phyloP scores from a whole-genome alignment of 2,113 vertebrate species.

The Oncorhynchus nerka region DNA sequence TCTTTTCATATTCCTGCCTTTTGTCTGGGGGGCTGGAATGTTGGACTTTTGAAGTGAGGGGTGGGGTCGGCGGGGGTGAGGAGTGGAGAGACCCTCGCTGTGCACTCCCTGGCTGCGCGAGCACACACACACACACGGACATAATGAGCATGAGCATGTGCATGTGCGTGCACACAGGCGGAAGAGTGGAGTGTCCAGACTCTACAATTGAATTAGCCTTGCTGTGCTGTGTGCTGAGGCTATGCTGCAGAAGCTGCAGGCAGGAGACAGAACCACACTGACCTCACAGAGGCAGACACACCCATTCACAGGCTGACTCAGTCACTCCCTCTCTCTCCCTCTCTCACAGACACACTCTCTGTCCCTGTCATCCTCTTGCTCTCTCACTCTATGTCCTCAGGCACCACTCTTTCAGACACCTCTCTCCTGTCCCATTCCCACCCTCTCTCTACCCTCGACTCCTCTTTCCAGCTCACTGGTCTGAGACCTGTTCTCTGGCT shows the following conservation, averaged over 20 bases:
- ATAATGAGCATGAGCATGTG: background rate
- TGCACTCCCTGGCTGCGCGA: background rate
- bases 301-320: constrained; percentile 3
- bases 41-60: constrained; percentile 21
- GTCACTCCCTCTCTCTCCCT: background rate
- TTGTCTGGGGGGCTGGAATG: constrained; percentile 25
- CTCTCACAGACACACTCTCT: background rate
- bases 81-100: background rate
- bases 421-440: background rate
- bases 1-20: constrained; percentile 17
- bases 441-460: background rate
- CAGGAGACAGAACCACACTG: constrained; percentile 3
- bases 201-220: constrained; percentile 35
- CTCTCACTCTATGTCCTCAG: background rate
- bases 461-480: background rate
- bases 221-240: constrained; percentile 19
- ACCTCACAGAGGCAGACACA: constrained; percentile 24
- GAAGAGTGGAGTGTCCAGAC: constrained; percentile 3
- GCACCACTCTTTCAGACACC: background rate
- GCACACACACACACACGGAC: constrained; percentile 14
- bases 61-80: background rate
- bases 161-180: background rate
- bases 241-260: constrained; percentile 23
- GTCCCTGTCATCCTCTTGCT: background rate
- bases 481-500: background rate